Evolutionary conservation across 2,797 vertebrate species (phyloP).

Genomic region (Dromococcyx pavoninus): DNA sequence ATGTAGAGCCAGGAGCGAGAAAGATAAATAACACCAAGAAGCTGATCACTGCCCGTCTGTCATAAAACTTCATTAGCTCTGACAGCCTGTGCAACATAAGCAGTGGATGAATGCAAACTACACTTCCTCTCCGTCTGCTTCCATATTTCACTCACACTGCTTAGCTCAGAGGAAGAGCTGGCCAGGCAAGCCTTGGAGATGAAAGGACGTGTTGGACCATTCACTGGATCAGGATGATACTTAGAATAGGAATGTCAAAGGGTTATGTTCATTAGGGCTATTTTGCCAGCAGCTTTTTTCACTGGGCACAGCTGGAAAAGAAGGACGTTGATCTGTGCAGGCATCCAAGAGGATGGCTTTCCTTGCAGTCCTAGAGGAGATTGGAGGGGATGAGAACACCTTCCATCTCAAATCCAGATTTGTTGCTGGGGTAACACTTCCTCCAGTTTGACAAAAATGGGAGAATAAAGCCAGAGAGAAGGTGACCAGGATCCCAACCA

Average conservation of each 20-base stretch:
- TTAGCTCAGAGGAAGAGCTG: neutral
- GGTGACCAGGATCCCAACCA: neutral
- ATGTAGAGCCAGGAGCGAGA: slow-evolving; percentile 54
- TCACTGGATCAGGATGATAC: neutral
- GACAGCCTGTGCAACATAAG: slow-evolving; percentile 72
- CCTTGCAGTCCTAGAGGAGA: neutral
- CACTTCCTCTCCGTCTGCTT: slow-evolving; percentile 51
- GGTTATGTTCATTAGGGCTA: neutral
- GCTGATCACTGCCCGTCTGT: slow-evolving; percentile 71
- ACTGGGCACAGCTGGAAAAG: neutral
- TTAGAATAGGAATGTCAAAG: neutral
- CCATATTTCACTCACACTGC: slow-evolving; percentile 22
- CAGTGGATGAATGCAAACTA: slow-evolving; percentile 72
- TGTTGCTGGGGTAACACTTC: neutral
- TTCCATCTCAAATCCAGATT: neutral
- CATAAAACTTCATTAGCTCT: slow-evolving; percentile 78
- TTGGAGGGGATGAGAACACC: neutral
- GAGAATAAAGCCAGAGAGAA: neutral
- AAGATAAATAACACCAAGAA: slow-evolving; percentile 76
- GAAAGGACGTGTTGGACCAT: neutral
- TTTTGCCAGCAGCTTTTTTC: neutral
- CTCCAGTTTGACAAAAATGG: neutral
- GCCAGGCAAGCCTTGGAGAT: neutral
- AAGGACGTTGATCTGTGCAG: neutral
- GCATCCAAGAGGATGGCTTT: neutral